Evolutionary conservation across 2,797 vertebrate species (phyloP).

Genomic region (Fringilla coelebs): DNA sequence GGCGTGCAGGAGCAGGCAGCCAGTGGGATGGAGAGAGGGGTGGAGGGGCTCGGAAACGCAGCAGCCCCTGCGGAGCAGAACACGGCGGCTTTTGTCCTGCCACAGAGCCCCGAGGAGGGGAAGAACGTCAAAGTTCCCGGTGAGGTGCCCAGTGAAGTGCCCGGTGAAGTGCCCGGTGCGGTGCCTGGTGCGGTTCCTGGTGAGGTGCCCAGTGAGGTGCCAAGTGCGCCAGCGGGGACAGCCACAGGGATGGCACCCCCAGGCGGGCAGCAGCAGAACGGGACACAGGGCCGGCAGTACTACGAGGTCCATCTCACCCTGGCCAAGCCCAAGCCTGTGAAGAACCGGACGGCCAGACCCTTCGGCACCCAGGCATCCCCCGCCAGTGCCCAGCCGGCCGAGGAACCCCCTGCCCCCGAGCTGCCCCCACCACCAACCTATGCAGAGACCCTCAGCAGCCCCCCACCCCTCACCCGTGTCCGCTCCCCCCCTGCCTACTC

Average conservation of each 20-base stretch:
- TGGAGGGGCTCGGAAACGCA: not conserved
- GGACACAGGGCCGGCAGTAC: slow-evolving; percentile 69
- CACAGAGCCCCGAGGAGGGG: not conserved
- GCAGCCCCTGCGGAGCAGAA: not conserved
- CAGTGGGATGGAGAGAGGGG: not conserved
- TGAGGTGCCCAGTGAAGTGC: not conserved
- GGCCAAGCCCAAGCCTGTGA: slow-evolving; percentile 78
- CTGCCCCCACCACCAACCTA: slow-evolving; percentile 84
- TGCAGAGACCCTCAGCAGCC: slow-evolving; percentile 75
- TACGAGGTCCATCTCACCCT: slow-evolving; percentile 80
- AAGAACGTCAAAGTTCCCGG: not conserved
- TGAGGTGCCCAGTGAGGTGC: not conserved
- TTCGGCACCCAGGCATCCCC: slow-evolving; percentile 78
- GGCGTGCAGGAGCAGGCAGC: slow-evolving; percentile 54
- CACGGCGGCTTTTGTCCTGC: accelerated
- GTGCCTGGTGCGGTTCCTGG: accelerated
- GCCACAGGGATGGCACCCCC: not conserved
- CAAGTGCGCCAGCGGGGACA: not conserved
- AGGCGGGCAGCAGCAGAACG: slow-evolving; percentile 56
- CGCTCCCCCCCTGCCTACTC: slow-evolving; percentile 75
- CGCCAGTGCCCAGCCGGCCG: not conserved
- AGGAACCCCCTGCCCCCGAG: slow-evolving; percentile 62
- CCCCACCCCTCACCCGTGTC: slow-evolving; percentile 75
- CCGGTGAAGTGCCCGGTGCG: accelerated
- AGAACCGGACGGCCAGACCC: slow-evolving; percentile 91